Conservation (phyloP, 2,113 vertebrate genomes). For the Aplodontia rufa region DNA sequence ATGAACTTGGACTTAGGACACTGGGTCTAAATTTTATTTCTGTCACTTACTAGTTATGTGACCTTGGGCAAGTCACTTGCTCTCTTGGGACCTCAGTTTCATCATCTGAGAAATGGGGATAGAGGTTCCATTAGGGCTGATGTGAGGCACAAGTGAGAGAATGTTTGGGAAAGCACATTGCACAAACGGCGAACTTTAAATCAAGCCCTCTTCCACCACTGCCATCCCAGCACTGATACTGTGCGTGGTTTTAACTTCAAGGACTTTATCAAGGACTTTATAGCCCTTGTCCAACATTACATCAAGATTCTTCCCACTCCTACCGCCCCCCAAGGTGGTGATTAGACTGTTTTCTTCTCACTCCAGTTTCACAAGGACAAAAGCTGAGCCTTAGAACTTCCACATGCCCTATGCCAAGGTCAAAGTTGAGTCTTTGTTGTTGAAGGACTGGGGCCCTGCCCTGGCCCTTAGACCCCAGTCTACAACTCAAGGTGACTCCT, state of each 20-base stretch:
- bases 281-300: not conserved
- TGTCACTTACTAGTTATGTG: not conserved
- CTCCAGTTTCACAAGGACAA: slow-evolving; percentile 45
- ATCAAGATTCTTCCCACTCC: not conserved
- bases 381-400: not conserved
- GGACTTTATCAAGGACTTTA: not conserved
- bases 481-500: not conserved
- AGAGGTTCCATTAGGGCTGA: not conserved
- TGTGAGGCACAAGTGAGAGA: not conserved
- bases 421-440: not conserved
- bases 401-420: not conserved
- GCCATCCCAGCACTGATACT: not conserved
- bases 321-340: not conserved
- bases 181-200: not conserved
- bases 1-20: not conserved
- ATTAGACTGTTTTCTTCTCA: not conserved
- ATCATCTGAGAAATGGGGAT: not conserved
- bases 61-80: not conserved
- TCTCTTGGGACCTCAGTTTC: not conserved
- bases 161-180: not conserved
- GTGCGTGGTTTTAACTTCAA: not conserved
- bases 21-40: not conserved
- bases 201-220: not conserved
- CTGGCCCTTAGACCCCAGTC: not conserved
- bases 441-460: not conserved